A percentile compares a stretch with the other conserved stretches of the same genome.
phyloP scores from a whole-genome alignment of 2,797 vertebrate genomes.

The Bradypodion ventrale region DNA sequence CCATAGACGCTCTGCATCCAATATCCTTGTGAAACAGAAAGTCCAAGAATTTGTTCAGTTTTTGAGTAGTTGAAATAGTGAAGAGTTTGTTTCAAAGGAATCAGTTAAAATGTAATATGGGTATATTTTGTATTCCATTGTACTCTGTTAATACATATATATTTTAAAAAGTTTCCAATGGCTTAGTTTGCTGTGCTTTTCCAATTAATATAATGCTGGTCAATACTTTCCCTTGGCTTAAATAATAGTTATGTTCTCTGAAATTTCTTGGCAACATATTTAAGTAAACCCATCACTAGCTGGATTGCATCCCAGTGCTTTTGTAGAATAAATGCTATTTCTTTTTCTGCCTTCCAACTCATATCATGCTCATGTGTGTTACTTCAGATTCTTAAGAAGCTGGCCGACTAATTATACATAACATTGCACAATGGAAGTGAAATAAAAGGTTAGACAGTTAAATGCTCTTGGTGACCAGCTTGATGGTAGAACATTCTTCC shows the following conservation, averaged over 20 bases:
- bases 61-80: slow-evolving; percentile 9
- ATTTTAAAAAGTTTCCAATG: too few species aligned
- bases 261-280: slow-evolving; percentile 5
- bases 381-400: not conserved
- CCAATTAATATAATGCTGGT: not conserved
- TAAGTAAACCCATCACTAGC: not conserved
- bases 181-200: not conserved
- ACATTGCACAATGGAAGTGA: not conserved
- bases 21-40: not conserved
- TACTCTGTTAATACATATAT: too few species aligned
- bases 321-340: slow-evolving; percentile 3
- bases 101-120: slow-evolving; percentile 8
- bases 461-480: not conserved
- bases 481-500: not conserved
- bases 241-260: not conserved
- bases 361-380: accelerated
- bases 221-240: slow-evolving; percentile 2
- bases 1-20: not conserved
- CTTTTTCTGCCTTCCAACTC: not conserved
- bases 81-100: not conserved
- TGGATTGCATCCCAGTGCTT: not conserved
- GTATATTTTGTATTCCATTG: not conserved
- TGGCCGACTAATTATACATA: accelerated
- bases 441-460: not conserved
- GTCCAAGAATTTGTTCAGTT: slow-evolving; percentile 18